These are phyloP conservation scores for Eunapius fragilis DNA, from an alignment of 37 sponge, comb jelly and placozoan genomes.

Conservation along the genomic window DNA sequence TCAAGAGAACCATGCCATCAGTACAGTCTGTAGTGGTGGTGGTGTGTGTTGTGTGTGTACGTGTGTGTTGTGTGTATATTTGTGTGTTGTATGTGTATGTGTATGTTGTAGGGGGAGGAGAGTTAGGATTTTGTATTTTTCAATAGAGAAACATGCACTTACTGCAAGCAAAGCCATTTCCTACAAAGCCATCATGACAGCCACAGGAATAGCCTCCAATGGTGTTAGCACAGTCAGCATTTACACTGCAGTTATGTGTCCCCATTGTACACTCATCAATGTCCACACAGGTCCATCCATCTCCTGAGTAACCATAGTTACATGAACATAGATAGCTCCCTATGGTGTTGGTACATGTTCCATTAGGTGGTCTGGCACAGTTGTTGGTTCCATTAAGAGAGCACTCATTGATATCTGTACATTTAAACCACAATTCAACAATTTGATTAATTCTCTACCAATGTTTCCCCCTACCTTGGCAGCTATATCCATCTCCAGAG, in stretches of 20 bases:
- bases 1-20: neutral
- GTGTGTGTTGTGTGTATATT: too few species aligned
- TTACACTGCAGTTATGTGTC: neutral
- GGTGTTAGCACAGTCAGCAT: constrained; percentile 15
- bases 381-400: neutral
- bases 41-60: neutral
- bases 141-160: neutral
- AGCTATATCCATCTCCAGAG: constrained; percentile 26
- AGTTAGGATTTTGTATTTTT: neutral
- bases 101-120: neutral
- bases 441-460: neutral
- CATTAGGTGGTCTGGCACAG: constrained; percentile 10
- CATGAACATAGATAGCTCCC: constrained; percentile 44
- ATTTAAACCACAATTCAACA: neutral
- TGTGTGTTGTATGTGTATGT: too few species aligned
- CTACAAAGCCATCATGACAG: neutral
- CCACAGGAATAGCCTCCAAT: neutral
- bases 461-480: neutral
- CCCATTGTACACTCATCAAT: constrained; percentile 12
- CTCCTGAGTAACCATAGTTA: constrained; percentile 25
- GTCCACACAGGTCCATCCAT: constrained; percentile 16
- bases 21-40: constrained; percentile 28
- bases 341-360: constrained; percentile 26
- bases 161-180: neutral
- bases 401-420: constrained; percentile 49